phyloP scores from a whole-genome alignment of 2,113 vertebrate genomes.

The Gasterosteus nipponicus region DNA sequence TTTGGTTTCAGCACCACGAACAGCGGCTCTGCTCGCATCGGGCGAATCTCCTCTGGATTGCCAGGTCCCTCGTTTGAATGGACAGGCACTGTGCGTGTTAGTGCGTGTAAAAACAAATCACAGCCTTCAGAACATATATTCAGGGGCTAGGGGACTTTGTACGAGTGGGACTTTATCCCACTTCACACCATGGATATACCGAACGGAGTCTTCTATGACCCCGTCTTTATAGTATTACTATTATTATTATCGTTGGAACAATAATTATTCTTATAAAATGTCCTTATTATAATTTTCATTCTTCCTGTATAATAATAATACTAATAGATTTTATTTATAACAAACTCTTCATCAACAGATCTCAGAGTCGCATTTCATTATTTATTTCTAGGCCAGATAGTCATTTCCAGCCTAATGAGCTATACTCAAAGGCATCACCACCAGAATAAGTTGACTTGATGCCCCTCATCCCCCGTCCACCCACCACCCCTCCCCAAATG shows the following conservation, averaged over 20 bases:
- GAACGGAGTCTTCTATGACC: constrained; percentile 3
- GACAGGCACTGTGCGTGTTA: constrained; percentile 10
- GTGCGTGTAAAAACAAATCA: constrained; percentile 27
- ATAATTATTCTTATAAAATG: background rate
- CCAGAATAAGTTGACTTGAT: no score
- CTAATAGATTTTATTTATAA: no score
- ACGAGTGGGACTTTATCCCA: constrained; percentile 1
- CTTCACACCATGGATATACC: constrained; percentile 1
- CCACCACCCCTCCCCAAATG: no score
- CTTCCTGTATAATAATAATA: no score
- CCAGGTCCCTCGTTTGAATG: constrained; percentile 31
- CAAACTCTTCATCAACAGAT: no score
- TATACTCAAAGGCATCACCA: no score
- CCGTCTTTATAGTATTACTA: background rate
- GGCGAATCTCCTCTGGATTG: constrained; percentile 37
- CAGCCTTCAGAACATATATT: constrained; percentile 25
- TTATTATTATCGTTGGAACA: background rate
- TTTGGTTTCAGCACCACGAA: constrained; percentile 64
- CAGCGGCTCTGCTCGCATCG: constrained; percentile 33
- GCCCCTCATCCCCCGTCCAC: no score
- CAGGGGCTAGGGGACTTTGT: background rate
- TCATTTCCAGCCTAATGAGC: no score
- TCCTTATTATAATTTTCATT: background rate
- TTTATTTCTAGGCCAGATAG: no score
- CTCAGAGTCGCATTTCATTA: no score